Base-by-base conservation (phyloP, 2,797 vertebrate genomes). In the Paratrypauchen microcephalus region DNA sequence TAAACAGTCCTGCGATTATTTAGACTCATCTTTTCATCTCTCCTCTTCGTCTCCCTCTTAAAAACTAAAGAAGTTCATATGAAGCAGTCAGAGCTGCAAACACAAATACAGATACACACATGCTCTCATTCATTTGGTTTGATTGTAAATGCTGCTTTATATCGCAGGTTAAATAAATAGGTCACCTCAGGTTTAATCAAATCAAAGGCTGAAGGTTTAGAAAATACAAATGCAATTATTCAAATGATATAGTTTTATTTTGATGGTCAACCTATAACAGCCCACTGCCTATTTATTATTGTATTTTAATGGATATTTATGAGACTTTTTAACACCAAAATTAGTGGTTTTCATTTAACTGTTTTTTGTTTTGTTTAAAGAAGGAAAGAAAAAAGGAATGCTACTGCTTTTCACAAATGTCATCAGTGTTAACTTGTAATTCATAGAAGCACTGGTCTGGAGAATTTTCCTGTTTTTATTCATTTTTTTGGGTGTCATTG, bases 21-120 rank as follows among this genome's bases (percentile, higher is more conserved):
- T 32, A 19, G 30, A 59, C 26, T 18, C 28, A 2, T 59, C 57
- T 59, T 32, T 59, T 59, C 57, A 59, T 57, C 55, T 57, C 55
- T 45, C 41, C 54, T 23, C 21, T 13, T 74, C 67, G 73, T 80
- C 74, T 90, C 13, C 28, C 24, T 92, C 92, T 90, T 84, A 75
- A 91, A 92, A 91, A 92, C 89, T 93, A 91, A 92, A 85, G 73
- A 80, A 80, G 83, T 52, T 86, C 78, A 75, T 71, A 80, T 75
- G 69, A 76, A 79, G 80, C 79, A 70, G 81, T 70, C 76, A 74
- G 66, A 30, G 5, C 8, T 2, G 6, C 50, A 28, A 28, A 41
- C 70, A 55, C 30, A 47, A 32, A 41, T 52, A 65, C 21, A 19
- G 24, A 67, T n/a, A 36, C 32, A 36, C 32, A 65, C 16, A 69